These are phyloP conservation scores for Pantherophis alleghaniensis DNA, from an alignment of 2,797 vertebrate genomes.

Conservation along the genomic window DNA sequence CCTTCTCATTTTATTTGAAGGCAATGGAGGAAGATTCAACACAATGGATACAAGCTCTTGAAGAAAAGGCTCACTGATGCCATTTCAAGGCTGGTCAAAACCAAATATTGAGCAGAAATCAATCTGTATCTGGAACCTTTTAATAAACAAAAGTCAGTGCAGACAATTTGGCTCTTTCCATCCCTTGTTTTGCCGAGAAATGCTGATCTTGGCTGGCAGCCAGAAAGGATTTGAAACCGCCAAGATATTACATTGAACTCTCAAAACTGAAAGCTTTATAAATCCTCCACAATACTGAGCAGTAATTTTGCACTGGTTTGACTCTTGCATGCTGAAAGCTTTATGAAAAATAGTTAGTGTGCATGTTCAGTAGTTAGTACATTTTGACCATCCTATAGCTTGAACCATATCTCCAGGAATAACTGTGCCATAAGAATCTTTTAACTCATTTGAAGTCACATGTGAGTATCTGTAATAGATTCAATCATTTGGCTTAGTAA, in stretches of 20 bases:
- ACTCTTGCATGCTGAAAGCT: constrained; percentile 54
- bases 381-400: constrained; percentile 55
- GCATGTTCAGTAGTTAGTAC: constrained; percentile 56
- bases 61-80: constrained; percentile 47
- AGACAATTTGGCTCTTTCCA: constrained; percentile 51
- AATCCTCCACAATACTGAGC: constrained; percentile 62
- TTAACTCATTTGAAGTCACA: background rate
- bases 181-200: constrained; percentile 62
- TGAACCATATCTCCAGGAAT: constrained; percentile 58
- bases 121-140: constrained; percentile 50
- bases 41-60: constrained; percentile 44
- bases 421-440: constrained; percentile 34
- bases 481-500: background rate
- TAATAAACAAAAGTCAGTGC: constrained; percentile 54
- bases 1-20: constrained; percentile 2
- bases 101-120: constrained; percentile 61
- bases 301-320: constrained; percentile 55
- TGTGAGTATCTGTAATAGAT: background rate
- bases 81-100: constrained; percentile 46
- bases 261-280: constrained; percentile 57
- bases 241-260: constrained; percentile 60
- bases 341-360: constrained; percentile 59
- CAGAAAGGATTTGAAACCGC: constrained; percentile 57
- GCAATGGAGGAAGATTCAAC: constrained; percentile 35
- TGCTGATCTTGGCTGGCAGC: constrained; percentile 62